Evolutionary conservation across 2,113 vertebrate genomes (phyloP).

Genomic region (Aspiorhynchus laticeps): DNA sequence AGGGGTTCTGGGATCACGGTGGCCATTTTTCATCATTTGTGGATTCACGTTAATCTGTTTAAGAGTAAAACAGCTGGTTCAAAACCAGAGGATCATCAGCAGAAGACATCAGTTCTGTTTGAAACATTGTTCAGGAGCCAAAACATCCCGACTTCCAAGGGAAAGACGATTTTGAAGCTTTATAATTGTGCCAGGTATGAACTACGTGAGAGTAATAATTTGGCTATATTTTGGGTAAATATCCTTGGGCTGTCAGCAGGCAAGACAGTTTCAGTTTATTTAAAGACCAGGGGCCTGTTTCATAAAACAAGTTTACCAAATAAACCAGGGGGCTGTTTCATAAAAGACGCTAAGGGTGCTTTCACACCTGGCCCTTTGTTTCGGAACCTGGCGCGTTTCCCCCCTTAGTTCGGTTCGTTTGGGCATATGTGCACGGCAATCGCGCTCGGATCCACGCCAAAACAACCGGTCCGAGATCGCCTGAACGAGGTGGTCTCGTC

Average conservation of each 20-base stretch:
- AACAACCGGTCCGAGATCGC: too few relatives aligned
- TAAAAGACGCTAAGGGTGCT: too few relatives aligned
- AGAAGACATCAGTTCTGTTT: conserved; percentile 42
- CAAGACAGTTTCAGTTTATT: not conserved
- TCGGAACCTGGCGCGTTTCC: too few relatives aligned
- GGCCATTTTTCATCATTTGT: conserved; percentile 21
- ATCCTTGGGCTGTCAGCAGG: not conserved
- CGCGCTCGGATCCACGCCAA: too few relatives aligned
- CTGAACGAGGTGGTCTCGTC: too few relatives aligned
- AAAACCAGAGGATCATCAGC: conserved; percentile 43
- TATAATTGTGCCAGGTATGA: not conserved
- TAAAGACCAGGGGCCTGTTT: too few relatives aligned
- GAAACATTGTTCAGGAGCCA: conserved; percentile 1
- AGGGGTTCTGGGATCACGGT: not conserved
- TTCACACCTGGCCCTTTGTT: too few relatives aligned
- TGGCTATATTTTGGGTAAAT: not conserved
- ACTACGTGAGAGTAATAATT: not conserved
- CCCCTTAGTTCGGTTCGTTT: too few relatives aligned
- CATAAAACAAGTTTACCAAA: too few relatives aligned
- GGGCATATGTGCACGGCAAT: too few relatives aligned
- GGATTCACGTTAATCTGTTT: conserved; percentile 40
- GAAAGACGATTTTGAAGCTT: not conserved
- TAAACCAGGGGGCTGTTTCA: too few relatives aligned
- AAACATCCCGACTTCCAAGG: not conserved
- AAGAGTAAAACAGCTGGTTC: conserved; percentile 46